Percentiles rank a stretch among this genome's conserved stretches.
phyloP scores from a whole-genome alignment of 2,888 invertebrate genomes.

The Tipula confusa region DNA sequence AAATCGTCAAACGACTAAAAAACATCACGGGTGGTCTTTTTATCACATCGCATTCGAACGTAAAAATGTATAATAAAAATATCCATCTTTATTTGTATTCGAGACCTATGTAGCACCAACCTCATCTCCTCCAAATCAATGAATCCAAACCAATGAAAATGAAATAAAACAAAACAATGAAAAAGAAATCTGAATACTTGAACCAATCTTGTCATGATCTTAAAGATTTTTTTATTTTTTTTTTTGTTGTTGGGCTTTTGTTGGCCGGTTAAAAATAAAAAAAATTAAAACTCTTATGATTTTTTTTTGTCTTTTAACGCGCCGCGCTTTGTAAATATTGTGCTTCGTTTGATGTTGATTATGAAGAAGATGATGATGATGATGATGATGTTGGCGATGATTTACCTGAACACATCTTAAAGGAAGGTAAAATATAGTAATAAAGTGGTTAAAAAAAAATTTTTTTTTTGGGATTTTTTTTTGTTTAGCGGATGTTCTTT shows the following conservation, averaged over 20 bases:
- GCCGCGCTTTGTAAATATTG: conserved; percentile 32
- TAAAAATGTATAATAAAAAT: no score
- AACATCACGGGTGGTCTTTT: conserved; percentile 14
- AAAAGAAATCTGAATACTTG: neutral
- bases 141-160: neutral
- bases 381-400: conserved; percentile 28
- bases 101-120: neutral
- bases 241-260: conserved; percentile 17
- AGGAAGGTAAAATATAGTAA: neutral
- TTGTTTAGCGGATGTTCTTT: neutral
- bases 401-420: conserved; percentile 30
- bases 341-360: conserved; percentile 31
- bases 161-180: conserved; percentile 1
- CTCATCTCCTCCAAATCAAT: neutral
- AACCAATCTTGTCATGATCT: conserved; percentile 6
- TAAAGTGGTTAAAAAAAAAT: neutral
- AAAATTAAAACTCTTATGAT: neutral
- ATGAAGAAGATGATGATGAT: conserved; percentile 7
- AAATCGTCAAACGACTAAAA: neutral
- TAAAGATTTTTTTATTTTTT: neutral
- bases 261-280: neutral
- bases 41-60: neutral
- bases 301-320: conserved; percentile 20
- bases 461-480: neutral
- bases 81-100: neutral